phyloP scores from a whole-genome alignment of 1,140 invertebrate genomes.

The Pissodes strobi region DNA sequence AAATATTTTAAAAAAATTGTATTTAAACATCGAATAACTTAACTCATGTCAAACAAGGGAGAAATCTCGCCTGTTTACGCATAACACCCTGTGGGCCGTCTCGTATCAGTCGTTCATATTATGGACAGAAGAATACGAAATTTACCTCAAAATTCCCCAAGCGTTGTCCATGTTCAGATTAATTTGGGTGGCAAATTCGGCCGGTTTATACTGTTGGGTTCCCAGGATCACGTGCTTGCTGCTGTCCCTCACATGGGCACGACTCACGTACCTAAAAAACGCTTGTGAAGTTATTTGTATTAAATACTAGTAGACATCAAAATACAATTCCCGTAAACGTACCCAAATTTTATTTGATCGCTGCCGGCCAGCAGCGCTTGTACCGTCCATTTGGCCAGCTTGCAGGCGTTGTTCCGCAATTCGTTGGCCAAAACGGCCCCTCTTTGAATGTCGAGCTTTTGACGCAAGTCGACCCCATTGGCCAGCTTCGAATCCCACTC shows the following conservation, averaged over 20 bases:
- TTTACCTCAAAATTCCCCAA: conserved; percentile 93
- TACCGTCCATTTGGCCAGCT: conserved; percentile 98
- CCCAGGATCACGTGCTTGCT: conserved; percentile 97
- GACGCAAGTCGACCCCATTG: conserved; percentile 97
- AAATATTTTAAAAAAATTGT: too few relatives aligned
- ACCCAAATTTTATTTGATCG: conserved; percentile 96
- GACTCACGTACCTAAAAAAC: conserved; percentile 80
- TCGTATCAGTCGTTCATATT: too few relatives aligned
- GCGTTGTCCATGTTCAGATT: conserved; percentile 99
- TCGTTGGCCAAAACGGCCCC: conserved; percentile 98
- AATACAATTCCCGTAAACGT: background rate
- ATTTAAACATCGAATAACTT: too few relatives aligned
- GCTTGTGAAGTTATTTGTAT: too few relatives aligned
- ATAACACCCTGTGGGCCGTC: too few relatives aligned
- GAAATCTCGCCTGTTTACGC: too few relatives aligned
- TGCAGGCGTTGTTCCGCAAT: conserved; percentile 97
- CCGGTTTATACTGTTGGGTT: conserved; percentile 97
- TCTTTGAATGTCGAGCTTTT: conserved; percentile 95
- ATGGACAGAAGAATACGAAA: too few relatives aligned
- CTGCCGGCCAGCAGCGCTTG: conserved; percentile 95
- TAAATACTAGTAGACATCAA: too few relatives aligned
- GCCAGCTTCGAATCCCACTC: conserved; percentile 97
- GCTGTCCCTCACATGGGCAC: conserved; percentile 90
- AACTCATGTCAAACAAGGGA: too few relatives aligned
- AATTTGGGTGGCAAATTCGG: conserved; percentile 98